Base-by-base conservation (phyloP, 92 coral and sea anemone species). In the Phenganax stokvisi region DNA sequence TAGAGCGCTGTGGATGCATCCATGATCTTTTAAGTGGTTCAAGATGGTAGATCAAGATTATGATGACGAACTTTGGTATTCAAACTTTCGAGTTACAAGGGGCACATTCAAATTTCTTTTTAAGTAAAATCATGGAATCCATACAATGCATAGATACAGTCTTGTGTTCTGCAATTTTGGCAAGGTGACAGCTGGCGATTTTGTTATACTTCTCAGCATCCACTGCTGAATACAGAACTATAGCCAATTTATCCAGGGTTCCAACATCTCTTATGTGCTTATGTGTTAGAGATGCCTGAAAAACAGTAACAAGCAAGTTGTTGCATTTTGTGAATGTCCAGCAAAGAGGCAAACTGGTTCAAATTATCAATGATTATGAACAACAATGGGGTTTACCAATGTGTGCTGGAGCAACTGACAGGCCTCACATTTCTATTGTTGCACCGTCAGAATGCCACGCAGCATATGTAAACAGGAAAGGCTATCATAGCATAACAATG, bases 61-160 rank as follows among this genome's bases (percentile, higher is more conserved):
- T 60, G 68, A 69, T 31, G 85, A 85, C 60, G 66, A 85, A 1
- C 84, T 29, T 47, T 84, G 87, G 84, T 78, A 84, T 54, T 58
- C 65, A 28, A 79, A 84, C 9, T 79, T 78, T 51, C 15, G 87
- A 56, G 85, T 79, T 12, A 79, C 79, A 27, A 15, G 65, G 2
- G 79, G 66, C 10, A 84, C 87, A 6, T 84, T 79, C 77, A 54
- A 68, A 60, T 81, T 76, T 51, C 53, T 54, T 54, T 20, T 76
- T 66, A 76, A 68, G 68, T 25, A 67, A 75, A 81, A 54, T 81
- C 6, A 29, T 69, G 77, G 15, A 52, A n/a, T 64, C 74, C 56
- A 80, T 62, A 64, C 64, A 47, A n/a, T 80, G 15, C 84, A 80
- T 1, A 37, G 47, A 37, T 37, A 37, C 47, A 37, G 62, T n/a